Base-by-base conservation (phyloP, 2,888 invertebrate genomes). In the Thyatira batis region DNA sequence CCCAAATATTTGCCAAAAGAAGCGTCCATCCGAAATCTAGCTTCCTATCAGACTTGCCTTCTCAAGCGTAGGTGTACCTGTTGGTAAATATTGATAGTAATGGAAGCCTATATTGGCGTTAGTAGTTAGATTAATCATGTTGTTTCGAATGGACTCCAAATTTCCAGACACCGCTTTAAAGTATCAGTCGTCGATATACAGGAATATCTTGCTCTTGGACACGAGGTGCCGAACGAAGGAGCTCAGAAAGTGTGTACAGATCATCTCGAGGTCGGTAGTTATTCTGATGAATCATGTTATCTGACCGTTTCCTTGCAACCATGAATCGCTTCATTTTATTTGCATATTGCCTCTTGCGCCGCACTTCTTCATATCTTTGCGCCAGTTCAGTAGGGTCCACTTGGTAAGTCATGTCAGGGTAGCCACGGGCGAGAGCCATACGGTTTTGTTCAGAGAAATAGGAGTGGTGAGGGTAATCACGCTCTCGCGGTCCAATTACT, bases 311-410 rank as follows among this genome's bases (percentile, higher is more conserved):
- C 69, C 93, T 90, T 20, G 94, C 92, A 0, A 94, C 94, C 94
- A 94, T 94, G 73, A 94, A 94, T 39, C 94, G 88, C 78, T 94
- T 94, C 78, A 91, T 78, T 65, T 90, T 91, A 68, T 89, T 91
- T 6, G 87, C 85, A 62, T 92, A 92, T 60, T 89, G 87, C 63
- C 91, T 81, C 69, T 92, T 92, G 65, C 91, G 92, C 48, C 92
- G 92, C 30, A 82, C 89, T 60, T 92, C 92, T 61, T 91, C 89
- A 52, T 89, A 91, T 54, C 88, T 76, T 59, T 89, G 92, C 5
- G 89, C 87, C 10, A 91, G 67, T 69, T 89, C 90, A 51, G 82
- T 81, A 0, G 90, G 89, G 53, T 85, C 88, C 10, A 90, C 82
- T 65, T 85, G 88, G 57, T 89, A 88, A 62, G 27, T n/a, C n/a